Percentiles rank a stretch among this genome's conserved stretches.
These are phyloP conservation scores for Apis laboriosa DNA, from an alignment of 1,140 invertebrate genomes.

Conservation along the genomic window DNA sequence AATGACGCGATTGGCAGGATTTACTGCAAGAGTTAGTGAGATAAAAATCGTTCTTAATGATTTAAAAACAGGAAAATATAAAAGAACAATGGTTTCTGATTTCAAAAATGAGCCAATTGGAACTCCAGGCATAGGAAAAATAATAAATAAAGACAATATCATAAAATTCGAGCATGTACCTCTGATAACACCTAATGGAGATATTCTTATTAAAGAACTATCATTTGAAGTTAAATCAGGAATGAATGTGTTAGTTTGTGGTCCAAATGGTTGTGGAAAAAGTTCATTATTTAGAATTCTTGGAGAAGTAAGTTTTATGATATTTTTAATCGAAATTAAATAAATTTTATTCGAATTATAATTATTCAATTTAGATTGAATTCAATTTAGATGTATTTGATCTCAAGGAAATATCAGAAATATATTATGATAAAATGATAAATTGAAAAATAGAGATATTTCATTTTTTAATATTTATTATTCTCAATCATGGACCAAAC, in stretches of 20 bases:
- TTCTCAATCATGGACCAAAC: too few relatives aligned
- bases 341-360: too few relatives aligned
- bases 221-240: slow-evolving; percentile 96
- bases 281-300: slow-evolving; percentile 96
- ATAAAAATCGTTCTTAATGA: slow-evolving; percentile 93
- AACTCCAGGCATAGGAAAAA: slow-evolving; percentile 88
- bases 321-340: background rate
- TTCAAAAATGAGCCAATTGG: slow-evolving; percentile 71
- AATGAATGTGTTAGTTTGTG: slow-evolving; percentile 97
- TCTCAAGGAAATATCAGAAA: too few relatives aligned
- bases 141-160: slow-evolving; percentile 93
- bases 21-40: slow-evolving; percentile 95
- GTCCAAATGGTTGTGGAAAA: slow-evolving; percentile 99
- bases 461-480: too few relatives aligned
- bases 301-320: slow-evolving; percentile 86
- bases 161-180: slow-evolving; percentile 97
- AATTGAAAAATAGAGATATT: too few relatives aligned
- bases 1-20: slow-evolving; percentile 95
- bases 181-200: slow-evolving; percentile 97
- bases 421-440: too few relatives aligned
- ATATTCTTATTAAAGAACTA: slow-evolving; percentile 94
- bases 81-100: slow-evolving; percentile 91
- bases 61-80: slow-evolving; percentile 92
- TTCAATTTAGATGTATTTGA: too few relatives aligned
- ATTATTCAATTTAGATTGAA: too few relatives aligned